A percentile compares a stretch with the other conserved stretches of the same genome.
Evolutionary conservation across 2,113 vertebrate genomes (phyloP).

Genomic region (Scomber japonicus): DNA sequence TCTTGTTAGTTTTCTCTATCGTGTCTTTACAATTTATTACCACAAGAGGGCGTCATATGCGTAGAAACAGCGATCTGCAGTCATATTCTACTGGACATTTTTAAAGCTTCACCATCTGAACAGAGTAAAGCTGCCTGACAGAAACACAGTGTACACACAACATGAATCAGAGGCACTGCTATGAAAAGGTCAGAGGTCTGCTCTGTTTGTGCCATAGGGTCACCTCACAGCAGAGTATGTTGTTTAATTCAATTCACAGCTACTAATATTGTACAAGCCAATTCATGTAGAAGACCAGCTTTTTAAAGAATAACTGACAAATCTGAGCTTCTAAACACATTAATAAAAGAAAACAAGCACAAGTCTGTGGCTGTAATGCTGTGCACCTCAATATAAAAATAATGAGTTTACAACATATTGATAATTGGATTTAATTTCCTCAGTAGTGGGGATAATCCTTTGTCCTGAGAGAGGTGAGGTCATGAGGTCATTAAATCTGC

Average conservation of each 20-base stretch:
- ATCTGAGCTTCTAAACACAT: background rate
- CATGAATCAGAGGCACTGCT: background rate
- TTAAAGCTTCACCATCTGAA: background rate
- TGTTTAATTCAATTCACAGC: background rate
- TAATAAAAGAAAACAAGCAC: too few species aligned
- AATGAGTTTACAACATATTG: too few species aligned
- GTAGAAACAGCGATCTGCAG: slow-evolving; percentile 5
- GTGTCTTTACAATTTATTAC: background rate
- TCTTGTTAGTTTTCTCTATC: background rate
- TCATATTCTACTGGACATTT: slow-evolving; percentile 29
- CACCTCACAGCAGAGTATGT: background rate
- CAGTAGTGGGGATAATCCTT: too few species aligned
- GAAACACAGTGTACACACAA: background rate
- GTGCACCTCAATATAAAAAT: too few species aligned
- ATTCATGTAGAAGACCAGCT: too few species aligned
- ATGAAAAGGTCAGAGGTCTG: too few species aligned
- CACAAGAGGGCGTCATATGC: slow-evolving; percentile 61
- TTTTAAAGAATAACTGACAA: too few species aligned
- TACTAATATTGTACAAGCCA: background rate
- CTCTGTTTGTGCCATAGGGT: background rate
- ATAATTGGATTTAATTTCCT: too few species aligned
- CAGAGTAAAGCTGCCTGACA: background rate
- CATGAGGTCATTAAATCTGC: too few species aligned
- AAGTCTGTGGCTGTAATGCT: too few species aligned
- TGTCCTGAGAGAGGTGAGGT: too few species aligned